Evolutionary conservation across 1,140 invertebrate genomes (phyloP), one percentile per base, ranked within the genome.

Genomic region (Drosophila oshimai): DNA sequence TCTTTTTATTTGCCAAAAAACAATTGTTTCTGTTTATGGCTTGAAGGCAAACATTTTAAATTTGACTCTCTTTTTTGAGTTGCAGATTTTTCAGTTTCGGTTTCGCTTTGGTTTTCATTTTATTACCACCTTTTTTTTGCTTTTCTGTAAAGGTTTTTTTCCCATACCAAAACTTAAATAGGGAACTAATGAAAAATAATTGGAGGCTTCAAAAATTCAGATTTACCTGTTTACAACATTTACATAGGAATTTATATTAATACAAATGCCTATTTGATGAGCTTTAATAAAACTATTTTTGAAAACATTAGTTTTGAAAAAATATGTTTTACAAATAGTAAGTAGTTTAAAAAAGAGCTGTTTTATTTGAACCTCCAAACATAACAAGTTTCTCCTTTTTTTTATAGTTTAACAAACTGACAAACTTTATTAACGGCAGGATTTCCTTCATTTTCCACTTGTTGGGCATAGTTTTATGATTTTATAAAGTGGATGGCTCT

Each of bases 1-100:
- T 49, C 45, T 36, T 29, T 41, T 41, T 15, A 50, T 51, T 41
- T 31, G 46, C 41, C 31, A 53, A 77, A 79, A 81, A 83, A 77
- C 77, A 81, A 81, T 81, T 81, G 67, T 83, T 81, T 83, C 67
- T 83, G 60, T 83, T 77, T 83, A 81, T 76, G 54, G 60, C 73
- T 61, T 15, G 34, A 72, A 64, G 77, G 73, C 73, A 77, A 65
- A 64, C 58, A 83, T 83, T 81, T 83, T 50, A 81, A 76, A 77
- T 83, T 81, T 77, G 54, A 47, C 55, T 73, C 78, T 72, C 31
- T 58, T 71, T 36, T 49, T 24, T 9, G n/a, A n/a, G 54, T 34
- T 51, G 51, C 50, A 29, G 42, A 37, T 51, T 72, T 73, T 41
- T 37, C n/a, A n/a, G 47, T 61, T 74, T 68, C 36, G 31, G 61